phyloP scores from a whole-genome alignment of 2,888 invertebrate genomes.

The Lepeophtheirus nordmannii region DNA sequence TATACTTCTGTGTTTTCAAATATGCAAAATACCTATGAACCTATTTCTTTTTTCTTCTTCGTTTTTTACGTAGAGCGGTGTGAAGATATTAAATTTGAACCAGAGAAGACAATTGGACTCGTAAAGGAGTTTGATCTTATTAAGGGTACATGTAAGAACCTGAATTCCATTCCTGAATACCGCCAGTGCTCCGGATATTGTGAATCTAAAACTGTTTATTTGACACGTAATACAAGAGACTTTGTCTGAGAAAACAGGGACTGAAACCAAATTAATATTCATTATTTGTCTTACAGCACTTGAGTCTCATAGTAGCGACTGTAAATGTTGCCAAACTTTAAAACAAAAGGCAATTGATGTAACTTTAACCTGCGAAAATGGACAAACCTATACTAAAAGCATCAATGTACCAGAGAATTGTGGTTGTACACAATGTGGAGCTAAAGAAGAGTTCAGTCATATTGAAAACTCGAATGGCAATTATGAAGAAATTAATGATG shows the following conservation, averaged over 20 bases:
- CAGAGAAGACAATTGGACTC: not conserved
- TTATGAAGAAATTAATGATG: not conserved
- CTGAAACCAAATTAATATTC: not conserved
- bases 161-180: constrained; percentile 27
- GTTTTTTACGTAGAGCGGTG: too few relatives aligned
- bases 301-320: not conserved
- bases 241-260: too few relatives aligned
- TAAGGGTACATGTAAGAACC: constrained; percentile 28
- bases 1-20: too few relatives aligned
- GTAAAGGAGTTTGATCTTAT: constrained; percentile 8
- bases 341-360: not conserved
- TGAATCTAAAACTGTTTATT: constrained; percentile 28
- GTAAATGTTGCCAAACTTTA: constrained; percentile 9
- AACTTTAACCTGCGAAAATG: not conserved
- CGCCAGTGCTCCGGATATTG: constrained; percentile 29
- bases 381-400: not conserved
- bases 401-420: constrained; percentile 9
- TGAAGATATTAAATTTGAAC: not conserved
- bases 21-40: too few relatives aligned
- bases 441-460: not conserved
- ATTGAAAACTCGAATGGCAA: not conserved
- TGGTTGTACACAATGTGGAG: not conserved
- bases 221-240: constrained; percentile 23
- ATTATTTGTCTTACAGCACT: not conserved
- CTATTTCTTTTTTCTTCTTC: too few relatives aligned